Conservation (phyloP, 2,113 vertebrate species). For the Tenrec ecaudatus region DNA sequence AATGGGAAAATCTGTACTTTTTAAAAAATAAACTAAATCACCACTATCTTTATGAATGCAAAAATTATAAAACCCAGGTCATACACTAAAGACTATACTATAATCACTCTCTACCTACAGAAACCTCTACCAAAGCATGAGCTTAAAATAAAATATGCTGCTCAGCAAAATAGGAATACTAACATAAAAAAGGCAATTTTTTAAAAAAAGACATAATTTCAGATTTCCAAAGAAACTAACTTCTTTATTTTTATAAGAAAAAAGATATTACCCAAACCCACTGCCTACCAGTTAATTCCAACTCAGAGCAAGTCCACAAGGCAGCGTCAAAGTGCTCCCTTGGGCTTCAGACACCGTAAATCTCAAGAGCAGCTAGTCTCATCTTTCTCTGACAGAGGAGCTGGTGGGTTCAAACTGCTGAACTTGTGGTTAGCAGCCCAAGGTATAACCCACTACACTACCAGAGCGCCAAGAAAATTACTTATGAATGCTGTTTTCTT, state of each 20-base stretch:
- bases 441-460: too few relatives aligned
- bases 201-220: slow-evolving; percentile 42
- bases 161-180: not conserved
- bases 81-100: not conserved
- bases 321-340: too few relatives aligned
- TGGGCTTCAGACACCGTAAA: too few relatives aligned
- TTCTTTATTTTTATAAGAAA: not conserved
- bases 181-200: not conserved
- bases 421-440: too few relatives aligned
- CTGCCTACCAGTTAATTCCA: too few relatives aligned
- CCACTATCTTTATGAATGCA: not conserved
- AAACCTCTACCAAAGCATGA: slow-evolving; percentile 7
- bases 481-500: not conserved
- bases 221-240: not conserved
- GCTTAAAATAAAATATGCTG: slow-evolving; percentile 20
- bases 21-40: not conserved
- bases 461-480: not conserved
- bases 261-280: not conserved
- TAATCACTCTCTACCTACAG: slow-evolving; percentile 8
- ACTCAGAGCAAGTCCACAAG: too few relatives aligned
- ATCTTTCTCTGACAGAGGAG: too few relatives aligned
- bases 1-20: slow-evolving; percentile 13
- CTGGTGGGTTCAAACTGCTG: too few relatives aligned
- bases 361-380: too few relatives aligned
- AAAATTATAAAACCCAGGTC: slow-evolving; percentile 15